These are phyloP conservation scores for Stenotaenia linearis DNA, from an alignment of 2,888 invertebrate genomes.

Conservation along the genomic window DNA sequence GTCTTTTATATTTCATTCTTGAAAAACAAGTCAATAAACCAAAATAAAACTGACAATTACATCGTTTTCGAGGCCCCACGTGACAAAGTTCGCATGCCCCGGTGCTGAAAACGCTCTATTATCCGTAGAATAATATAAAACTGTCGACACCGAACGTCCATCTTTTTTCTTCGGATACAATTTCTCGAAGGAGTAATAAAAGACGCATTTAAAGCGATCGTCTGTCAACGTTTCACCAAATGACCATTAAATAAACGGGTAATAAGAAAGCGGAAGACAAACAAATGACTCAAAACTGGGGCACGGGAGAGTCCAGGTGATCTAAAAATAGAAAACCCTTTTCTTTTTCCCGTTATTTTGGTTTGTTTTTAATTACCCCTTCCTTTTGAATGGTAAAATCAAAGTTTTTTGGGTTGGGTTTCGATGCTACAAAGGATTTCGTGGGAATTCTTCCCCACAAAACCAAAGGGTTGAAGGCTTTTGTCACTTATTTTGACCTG, in stretches of 20 bases:
- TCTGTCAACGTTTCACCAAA: neutral
- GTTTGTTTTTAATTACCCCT: neutral
- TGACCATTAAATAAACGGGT: neutral
- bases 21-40: too few relatives aligned
- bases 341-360: neutral
- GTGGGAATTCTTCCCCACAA: neutral
- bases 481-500: neutral
- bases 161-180: neutral
- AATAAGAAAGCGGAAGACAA: neutral
- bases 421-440: neutral
- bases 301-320: neutral
- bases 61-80: too few relatives aligned
- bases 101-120: too few relatives aligned
- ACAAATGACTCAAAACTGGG: neutral
- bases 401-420: neutral
- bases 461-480: neutral
- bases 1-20: neutral
- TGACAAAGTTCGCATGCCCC: too few relatives aligned
- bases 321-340: neutral
- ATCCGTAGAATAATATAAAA: too few relatives aligned
- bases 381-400: neutral
- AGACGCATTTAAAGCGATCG: neutral
- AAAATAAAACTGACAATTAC: too few relatives aligned
- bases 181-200: neutral
- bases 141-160: too few relatives aligned